phyloP scores from a whole-genome alignment of 2,888 invertebrate species.

The Melipona beecheii region DNA sequence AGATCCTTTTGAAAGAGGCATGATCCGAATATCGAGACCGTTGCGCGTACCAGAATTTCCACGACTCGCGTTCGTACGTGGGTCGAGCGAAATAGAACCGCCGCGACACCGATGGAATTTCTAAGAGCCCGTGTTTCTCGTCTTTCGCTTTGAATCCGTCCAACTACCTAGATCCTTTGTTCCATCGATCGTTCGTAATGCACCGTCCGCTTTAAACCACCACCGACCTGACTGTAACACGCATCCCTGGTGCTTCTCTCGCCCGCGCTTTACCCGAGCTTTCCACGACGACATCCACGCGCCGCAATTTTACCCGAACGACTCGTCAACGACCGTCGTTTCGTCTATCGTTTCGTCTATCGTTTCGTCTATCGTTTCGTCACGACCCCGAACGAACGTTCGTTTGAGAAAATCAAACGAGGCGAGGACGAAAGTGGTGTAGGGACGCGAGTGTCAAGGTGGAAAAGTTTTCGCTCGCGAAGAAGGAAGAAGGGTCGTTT shows the following conservation, averaged over 20 bases:
- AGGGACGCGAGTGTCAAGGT: constrained; percentile 53
- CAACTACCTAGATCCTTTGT: not conserved
- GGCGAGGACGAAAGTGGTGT: not conserved
- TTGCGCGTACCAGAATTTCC: not conserved
- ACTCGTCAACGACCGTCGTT: not conserved
- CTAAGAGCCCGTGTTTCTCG: not conserved
- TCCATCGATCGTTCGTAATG: not conserved
- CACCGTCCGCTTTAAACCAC: constrained; percentile 21
- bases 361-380: not conserved
- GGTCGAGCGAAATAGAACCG: not conserved
- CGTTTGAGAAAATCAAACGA: too few species aligned
- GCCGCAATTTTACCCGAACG: not conserved
- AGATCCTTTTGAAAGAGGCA: constrained; percentile 2
- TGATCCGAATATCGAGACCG: constrained; percentile 12
- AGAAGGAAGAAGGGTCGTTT: constrained; percentile 29
- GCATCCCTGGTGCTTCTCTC: constrained; percentile 4
- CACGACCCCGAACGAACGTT: constrained; percentile 10
- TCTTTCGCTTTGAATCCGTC: not conserved
- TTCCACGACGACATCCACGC: not conserved
- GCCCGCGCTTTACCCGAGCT: not conserved
- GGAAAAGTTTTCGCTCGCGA: constrained; percentile 55
- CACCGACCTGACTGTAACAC: not conserved
- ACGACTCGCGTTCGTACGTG: not conserved
- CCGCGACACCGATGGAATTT: not conserved
- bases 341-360: not conserved